Percentiles rank a stretch among this genome's conserved stretches.
These are phyloP conservation scores for Neodiprion lecontei DNA, from an alignment of 1,140 invertebrate genomes.

Conservation along the genomic window DNA sequence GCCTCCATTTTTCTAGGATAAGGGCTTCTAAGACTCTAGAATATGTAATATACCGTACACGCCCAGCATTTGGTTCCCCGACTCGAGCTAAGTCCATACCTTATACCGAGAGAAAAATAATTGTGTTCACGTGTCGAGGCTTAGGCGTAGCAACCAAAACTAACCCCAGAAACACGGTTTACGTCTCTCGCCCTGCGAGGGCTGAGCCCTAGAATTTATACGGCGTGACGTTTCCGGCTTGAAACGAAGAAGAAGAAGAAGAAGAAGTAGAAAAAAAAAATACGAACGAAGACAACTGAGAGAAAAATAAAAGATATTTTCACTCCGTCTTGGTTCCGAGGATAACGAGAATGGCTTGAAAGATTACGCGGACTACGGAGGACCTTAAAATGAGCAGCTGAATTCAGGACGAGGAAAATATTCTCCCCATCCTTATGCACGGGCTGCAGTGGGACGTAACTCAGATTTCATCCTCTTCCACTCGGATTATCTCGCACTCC, in stretches of 20 bases:
- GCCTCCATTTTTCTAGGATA: constrained; percentile 24
- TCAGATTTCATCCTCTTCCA: constrained; percentile 41
- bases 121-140: constrained; percentile 39
- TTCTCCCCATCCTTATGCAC: background rate
- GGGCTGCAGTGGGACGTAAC: constrained; percentile 22
- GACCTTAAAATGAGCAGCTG: no score
- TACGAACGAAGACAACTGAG: no score
- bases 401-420: no score
- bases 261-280: constrained; percentile 2
- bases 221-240: constrained; percentile 53
- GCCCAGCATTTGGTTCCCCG: background rate
- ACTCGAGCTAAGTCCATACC: background rate
- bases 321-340: background rate
- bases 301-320: no score
- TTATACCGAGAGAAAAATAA: constrained; percentile 28
- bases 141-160: background rate
- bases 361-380: background rate
- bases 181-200: constrained; percentile 25
- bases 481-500: constrained; percentile 46
- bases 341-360: constrained; percentile 5
- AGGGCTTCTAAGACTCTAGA: no score
- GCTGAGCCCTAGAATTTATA: constrained; percentile 42
- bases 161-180: constrained; percentile 16
- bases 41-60: no score
- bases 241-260: constrained; percentile 24